Conservation (phyloP, 2,888 invertebrate species). For the Eretmocerus hayati region DNA sequence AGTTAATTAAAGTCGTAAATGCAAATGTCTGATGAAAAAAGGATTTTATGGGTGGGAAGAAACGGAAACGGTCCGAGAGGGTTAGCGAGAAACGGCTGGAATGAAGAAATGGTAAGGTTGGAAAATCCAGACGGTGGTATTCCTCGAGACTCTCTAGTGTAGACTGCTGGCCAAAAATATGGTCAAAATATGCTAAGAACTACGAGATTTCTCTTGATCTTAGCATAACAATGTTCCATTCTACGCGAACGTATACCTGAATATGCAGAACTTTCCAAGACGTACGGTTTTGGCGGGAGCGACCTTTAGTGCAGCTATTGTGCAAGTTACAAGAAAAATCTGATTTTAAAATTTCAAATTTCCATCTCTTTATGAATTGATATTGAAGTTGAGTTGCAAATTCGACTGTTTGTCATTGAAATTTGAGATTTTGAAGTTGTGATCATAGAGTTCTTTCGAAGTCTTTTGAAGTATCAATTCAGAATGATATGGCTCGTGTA, state of each 20-base stretch:
- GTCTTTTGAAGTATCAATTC: too few relatives aligned
- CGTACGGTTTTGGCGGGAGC: constrained; percentile 5
- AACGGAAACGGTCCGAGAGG: constrained; percentile 5
- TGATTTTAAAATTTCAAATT: too few relatives aligned
- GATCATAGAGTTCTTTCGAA: too few relatives aligned
- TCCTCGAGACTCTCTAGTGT: constrained; percentile 2
- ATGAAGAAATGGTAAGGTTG: too few relatives aligned
- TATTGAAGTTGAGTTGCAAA: too few relatives aligned
- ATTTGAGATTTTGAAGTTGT: too few relatives aligned
- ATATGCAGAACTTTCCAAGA: constrained; percentile 32
- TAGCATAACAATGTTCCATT: constrained; percentile 42
- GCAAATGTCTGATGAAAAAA: constrained; percentile 26
- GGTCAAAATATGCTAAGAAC: constrained; percentile 41
- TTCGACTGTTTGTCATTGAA: too few relatives aligned
- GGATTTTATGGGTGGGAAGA: not conserved
- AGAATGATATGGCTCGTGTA: too few relatives aligned
- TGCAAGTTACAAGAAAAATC: too few relatives aligned
- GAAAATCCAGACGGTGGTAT: too few relatives aligned
- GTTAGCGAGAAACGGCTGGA: constrained; percentile 21
- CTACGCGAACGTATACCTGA: constrained; percentile 36
- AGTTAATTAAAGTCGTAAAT: constrained; percentile 34
- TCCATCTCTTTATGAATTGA: too few relatives aligned
- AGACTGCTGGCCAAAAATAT: constrained; percentile 34
- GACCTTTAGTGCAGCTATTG: not conserved
- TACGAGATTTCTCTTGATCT: constrained; percentile 32